Evolutionary conservation across 1,140 invertebrate species (phyloP).

Genomic region (Drosophila guanche): DNA sequence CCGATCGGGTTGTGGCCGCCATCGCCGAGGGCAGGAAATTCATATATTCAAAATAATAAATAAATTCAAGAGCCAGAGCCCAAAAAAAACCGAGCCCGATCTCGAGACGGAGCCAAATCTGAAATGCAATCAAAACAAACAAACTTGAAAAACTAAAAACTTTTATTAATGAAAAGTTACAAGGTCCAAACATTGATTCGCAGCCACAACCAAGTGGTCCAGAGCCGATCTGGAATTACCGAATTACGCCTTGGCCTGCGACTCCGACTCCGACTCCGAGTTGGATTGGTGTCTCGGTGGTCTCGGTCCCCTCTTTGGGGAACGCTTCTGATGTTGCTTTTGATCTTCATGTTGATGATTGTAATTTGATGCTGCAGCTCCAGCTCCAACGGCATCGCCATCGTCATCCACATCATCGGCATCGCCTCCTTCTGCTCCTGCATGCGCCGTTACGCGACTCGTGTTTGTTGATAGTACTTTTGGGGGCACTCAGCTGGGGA

Average conservation of each 20-base stretch:
- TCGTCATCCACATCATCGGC: too few relatives aligned
- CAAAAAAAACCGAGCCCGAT: conserved; percentile 5
- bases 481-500: neutral
- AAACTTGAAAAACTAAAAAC: conserved; percentile 23
- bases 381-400: too few relatives aligned
- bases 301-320: conserved; percentile 7
- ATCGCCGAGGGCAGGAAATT: conserved; percentile 55
- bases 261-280: too few relatives aligned
- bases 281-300: too few relatives aligned
- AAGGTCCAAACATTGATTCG: neutral
- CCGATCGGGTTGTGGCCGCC: conserved; percentile 31
- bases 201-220: neutral
- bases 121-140: conserved; percentile 60
- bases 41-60: conserved; percentile 40
- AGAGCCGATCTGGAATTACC: conserved; percentile 31
- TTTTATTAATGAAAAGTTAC: conserved; percentile 42
- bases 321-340: conserved; percentile 17
- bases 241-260: conserved; percentile 57
- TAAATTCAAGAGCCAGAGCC: conserved; percentile 21
- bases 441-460: conserved; percentile 38
- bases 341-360: conserved; percentile 40
- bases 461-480: conserved; percentile 66
- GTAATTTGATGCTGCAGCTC: conserved; percentile 53
- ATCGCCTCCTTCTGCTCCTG: conserved; percentile 32
- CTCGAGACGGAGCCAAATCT: conserved; percentile 11